Percentiles rank a stretch among this genome's conserved stretches.
Evolutionary conservation across 1,140 invertebrate species (phyloP).

Genomic region (Drosophila arawakana): DNA sequence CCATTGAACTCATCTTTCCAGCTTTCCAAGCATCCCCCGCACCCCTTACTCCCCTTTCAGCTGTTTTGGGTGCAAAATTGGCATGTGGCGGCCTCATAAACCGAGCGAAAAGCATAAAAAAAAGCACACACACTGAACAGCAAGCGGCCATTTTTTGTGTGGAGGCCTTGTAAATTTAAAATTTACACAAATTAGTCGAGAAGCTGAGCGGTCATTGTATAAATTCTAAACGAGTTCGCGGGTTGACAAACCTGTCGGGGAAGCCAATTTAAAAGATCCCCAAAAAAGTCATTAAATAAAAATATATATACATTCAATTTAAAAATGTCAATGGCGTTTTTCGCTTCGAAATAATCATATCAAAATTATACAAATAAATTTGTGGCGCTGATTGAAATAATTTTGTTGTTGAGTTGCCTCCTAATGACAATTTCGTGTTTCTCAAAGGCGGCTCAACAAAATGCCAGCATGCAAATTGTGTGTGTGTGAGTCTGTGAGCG

Average conservation of each 20-base stretch:
- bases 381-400: slow-evolving; percentile 39
- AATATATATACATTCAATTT: slow-evolving; percentile 13
- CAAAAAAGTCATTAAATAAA: slow-evolving; percentile 32
- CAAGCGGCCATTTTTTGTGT: slow-evolving; percentile 72
- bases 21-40: not conserved
- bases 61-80: slow-evolving; percentile 31
- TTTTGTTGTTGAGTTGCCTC: slow-evolving; percentile 30
- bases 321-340: slow-evolving; percentile 59
- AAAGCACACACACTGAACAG: slow-evolving; percentile 29
- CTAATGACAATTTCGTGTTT: slow-evolving; percentile 80
- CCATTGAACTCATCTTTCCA: slow-evolving; percentile 41
- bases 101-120: slow-evolving; percentile 33
- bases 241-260: slow-evolving; percentile 63
- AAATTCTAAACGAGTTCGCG: slow-evolving; percentile 74
- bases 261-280: slow-evolving; percentile 54
- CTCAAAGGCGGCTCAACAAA: slow-evolving; percentile 60
- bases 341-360: slow-evolving; percentile 39
- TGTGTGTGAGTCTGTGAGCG: slow-evolving; percentile 28
- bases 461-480: slow-evolving; percentile 72
- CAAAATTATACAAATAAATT: slow-evolving; percentile 36
- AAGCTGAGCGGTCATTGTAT: slow-evolving; percentile 58
- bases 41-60: not conserved
- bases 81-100: slow-evolving; percentile 49
- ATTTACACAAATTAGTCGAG: slow-evolving; percentile 72
- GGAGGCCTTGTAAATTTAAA: slow-evolving; percentile 72